Evolutionary conservation across 2,888 invertebrate genomes (phyloP).

Genomic region (Apamea sordens): DNA sequence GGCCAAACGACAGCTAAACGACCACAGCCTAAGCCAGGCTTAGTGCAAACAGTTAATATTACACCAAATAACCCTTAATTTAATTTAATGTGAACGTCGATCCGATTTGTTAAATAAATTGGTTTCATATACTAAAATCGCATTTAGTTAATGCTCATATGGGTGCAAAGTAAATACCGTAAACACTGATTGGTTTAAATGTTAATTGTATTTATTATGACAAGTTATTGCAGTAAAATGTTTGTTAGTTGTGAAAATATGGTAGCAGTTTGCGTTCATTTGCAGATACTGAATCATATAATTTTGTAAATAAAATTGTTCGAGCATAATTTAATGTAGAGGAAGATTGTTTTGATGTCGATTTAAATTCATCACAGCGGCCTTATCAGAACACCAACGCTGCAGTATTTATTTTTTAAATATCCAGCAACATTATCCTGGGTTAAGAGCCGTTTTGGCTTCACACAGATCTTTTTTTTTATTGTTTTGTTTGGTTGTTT

Average conservation of each 20-base stretch:
- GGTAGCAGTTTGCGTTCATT: slow-evolving; percentile 23
- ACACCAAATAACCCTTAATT: slow-evolving; percentile 51
- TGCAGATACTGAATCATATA: slow-evolving; percentile 10
- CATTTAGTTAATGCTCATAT: slow-evolving; percentile 50
- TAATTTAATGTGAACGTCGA: slow-evolving; percentile 47
- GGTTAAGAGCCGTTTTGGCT: background rate
- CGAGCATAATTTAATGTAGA: background rate
- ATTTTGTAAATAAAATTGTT: slow-evolving; percentile 16
- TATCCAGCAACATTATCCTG: background rate
- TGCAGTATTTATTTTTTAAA: background rate
- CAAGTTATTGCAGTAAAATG: slow-evolving; percentile 22
- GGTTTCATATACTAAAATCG: slow-evolving; percentile 45
- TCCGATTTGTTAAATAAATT: slow-evolving; percentile 54
- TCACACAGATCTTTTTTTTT: background rate
- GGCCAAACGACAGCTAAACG: background rate
- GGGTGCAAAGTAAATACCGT: slow-evolving; percentile 33
- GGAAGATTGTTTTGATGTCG: background rate
- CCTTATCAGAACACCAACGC: background rate
- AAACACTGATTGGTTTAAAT: slow-evolving; percentile 39
- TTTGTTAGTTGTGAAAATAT: slow-evolving; percentile 42
- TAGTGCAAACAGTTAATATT: slow-evolving; percentile 53
- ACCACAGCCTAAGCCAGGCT: slow-evolving; percentile 24
- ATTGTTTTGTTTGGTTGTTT: too few species aligned
- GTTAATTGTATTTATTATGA: slow-evolving; percentile 43
- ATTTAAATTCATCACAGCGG: background rate